These are phyloP conservation scores for Pedicia rivosa DNA, from an alignment of 2,888 invertebrate species.

Conservation along the genomic window DNA sequence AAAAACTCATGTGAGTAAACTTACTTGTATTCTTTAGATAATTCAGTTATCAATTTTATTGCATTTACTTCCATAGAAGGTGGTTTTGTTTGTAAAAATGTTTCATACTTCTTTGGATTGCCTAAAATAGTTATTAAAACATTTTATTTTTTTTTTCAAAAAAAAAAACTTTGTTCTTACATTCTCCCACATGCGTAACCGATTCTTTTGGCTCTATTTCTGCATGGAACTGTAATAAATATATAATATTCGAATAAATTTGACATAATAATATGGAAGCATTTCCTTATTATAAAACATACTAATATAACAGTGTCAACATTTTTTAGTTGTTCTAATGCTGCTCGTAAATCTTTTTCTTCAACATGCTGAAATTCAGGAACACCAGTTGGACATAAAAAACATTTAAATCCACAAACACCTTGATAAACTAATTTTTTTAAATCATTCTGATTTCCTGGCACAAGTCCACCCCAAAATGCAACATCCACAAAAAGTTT, in stretches of 20 bases:
- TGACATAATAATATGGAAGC: not conserved
- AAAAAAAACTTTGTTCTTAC: not conserved
- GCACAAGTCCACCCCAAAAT: conserved; percentile 67
- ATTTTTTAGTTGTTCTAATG: conserved; percentile 40
- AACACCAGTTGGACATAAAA: conserved; percentile 48
- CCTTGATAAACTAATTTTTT: conserved; percentile 41
- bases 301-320: conserved; percentile 48
- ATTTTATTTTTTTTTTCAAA: not conserved
- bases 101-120: conserved; percentile 42
- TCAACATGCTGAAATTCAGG: conserved; percentile 51
- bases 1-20: conserved; percentile 10
- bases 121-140: conserved; percentile 15
- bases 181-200: not conserved
- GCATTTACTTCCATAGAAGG: conserved; percentile 50
- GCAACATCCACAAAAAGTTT: conserved; percentile 51
- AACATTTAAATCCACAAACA: conserved; percentile 60
- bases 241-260: not conserved
- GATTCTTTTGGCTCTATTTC: conserved; percentile 37
- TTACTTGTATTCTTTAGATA: conserved; percentile 41
- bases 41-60: conserved; percentile 38
- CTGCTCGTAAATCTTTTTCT: conserved; percentile 37
- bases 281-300: conserved; percentile 20
- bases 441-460: conserved; percentile 45
- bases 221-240: conserved; percentile 47
- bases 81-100: conserved; percentile 47